A percentile compares a stretch with the other conserved stretches of the same genome.
Conservation (phyloP, 2,888 invertebrate species). For the Trachelus tabidus region DNA sequence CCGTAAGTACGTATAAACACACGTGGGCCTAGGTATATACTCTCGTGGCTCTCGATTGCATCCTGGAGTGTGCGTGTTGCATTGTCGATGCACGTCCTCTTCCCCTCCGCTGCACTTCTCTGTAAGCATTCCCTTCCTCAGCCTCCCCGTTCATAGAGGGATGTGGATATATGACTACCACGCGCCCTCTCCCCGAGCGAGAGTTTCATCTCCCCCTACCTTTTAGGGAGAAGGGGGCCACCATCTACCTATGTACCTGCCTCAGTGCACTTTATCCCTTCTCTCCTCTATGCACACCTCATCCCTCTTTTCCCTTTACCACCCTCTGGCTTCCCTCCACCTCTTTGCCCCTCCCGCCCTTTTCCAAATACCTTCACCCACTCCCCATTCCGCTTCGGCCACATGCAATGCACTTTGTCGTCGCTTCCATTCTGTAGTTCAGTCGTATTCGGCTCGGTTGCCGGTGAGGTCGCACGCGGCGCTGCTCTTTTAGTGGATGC, state of each 20-base stretch:
- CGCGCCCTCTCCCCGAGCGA: slow-evolving; percentile 10
- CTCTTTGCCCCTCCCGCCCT: slow-evolving; percentile 8
- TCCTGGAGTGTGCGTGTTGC: slow-evolving; percentile 11
- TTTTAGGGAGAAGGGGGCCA: not conserved
- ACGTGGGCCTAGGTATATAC: slow-evolving; percentile 24
- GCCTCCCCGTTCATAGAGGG: slow-evolving; percentile 13
- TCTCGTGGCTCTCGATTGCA: not conserved
- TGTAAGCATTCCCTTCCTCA: slow-evolving; percentile 15
- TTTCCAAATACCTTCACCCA: not conserved
- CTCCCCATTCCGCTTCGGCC: slow-evolving; percentile 18
- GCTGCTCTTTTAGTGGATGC: not conserved
- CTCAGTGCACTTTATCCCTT: not conserved
- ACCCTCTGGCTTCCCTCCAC: slow-evolving; percentile 1
- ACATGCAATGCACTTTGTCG: slow-evolving; percentile 47
- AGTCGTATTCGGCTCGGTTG: slow-evolving; percentile 43
- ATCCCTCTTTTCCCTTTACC: slow-evolving; percentile 11
- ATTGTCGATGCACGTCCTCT: slow-evolving; percentile 13
- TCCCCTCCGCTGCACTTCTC: not conserved
- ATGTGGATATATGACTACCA: not conserved
- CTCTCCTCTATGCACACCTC: not conserved
- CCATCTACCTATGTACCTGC: not conserved
- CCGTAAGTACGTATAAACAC: slow-evolving; percentile 39
- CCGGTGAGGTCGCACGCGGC: slow-evolving; percentile 30
- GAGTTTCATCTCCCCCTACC: not conserved
- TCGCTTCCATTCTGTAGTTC: slow-evolving; percentile 39